Percentiles rank a stretch among this genome's conserved stretches.
Conservation (phyloP, 2,113 vertebrate genomes). For the Lepus europaeus region DNA sequence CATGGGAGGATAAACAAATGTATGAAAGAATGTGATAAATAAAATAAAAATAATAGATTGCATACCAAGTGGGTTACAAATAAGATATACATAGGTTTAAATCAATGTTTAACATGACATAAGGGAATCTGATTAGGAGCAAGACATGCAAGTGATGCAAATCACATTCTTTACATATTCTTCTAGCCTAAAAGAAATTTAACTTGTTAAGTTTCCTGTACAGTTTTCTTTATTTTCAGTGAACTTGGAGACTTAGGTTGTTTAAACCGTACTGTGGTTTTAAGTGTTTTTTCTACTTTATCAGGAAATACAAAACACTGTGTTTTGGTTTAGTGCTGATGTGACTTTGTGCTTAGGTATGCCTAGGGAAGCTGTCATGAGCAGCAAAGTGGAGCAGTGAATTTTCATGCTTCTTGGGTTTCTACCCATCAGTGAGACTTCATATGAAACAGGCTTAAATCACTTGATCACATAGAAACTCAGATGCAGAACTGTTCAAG, state of each 20-base stretch:
- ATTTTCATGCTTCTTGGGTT: constrained; percentile 70
- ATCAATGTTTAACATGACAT: not conserved
- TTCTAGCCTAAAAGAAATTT: not conserved
- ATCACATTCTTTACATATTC: not conserved
- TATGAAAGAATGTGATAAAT: not conserved
- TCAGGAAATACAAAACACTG: constrained; percentile 38
- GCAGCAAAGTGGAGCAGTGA: constrained; percentile 48
- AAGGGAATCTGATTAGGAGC: not conserved
- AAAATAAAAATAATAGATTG: constrained; percentile 50
- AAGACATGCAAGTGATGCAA: not conserved
- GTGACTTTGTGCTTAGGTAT: constrained; percentile 59
- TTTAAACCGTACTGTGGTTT: not conserved
- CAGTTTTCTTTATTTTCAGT: constrained; percentile 18
- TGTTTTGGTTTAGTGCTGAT: constrained; percentile 52
- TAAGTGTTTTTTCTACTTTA: constrained; percentile 47
- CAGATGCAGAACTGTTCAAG: not conserved
- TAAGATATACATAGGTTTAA: constrained; percentile 25
- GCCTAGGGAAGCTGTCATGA: constrained; percentile 52
- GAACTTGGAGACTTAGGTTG: not conserved
- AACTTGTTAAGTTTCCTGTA: not conserved
- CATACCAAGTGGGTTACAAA: constrained; percentile 26
- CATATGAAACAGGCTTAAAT: constrained; percentile 54
- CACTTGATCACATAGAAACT: not conserved
- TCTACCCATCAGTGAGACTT: constrained; percentile 57
- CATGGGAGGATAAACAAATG: not conserved